Evolutionary conservation across 2,888 invertebrate species (phyloP), one percentile per base, ranked within the genome.

Genomic region (Cryptophagus acutangulus): DNA sequence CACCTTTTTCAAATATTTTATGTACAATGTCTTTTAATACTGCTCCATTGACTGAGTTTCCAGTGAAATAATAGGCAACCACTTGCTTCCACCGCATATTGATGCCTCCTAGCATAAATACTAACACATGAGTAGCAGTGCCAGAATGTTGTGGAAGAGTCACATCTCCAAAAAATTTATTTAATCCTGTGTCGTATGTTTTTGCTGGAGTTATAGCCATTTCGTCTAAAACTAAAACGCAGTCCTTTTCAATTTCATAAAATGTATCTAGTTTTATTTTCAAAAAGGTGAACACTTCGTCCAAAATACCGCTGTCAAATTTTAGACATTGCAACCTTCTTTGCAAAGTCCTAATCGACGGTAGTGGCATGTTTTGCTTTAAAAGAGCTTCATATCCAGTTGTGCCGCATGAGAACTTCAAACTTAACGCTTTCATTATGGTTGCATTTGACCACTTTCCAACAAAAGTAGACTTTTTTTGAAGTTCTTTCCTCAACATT

Each of bases 81-180:
- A 39, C 40, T 35, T 60, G 58, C 29, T 61, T 61, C 58, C 58
- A 61, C 14, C 52, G 30, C 14, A 40, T 41, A 13, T 35, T 43
- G 9, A 58, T 40, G 9, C 58, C 60, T 18, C 40, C 55, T 20
- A 61, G 28, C 50, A 61, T 52, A 35, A 59, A 50, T 13, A 58
- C 57, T 20, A 58, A 42, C 14, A 38, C 57, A 50, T 57, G 55
- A 14, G 45, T 54, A 12, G 58, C 54, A 25, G 33, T 10, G 25
- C 45, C 51, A 12, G 28, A 13, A 31, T 51, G 45, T n/a, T 50
- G 30, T 14, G 49, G 46, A 4, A 53, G 33, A 2, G 51, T 51
- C 12, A 44, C 43, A 12, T 49, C 41, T 8, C 40, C 49, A 33
- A 43, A 36, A 33, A 45, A 43, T 38, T 40, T 41, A 17, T 17